Evolutionary conservation across 1,140 invertebrate species (phyloP), one percentile per base, ranked within the genome.

Genomic region (Eufriesea mexicana): DNA sequence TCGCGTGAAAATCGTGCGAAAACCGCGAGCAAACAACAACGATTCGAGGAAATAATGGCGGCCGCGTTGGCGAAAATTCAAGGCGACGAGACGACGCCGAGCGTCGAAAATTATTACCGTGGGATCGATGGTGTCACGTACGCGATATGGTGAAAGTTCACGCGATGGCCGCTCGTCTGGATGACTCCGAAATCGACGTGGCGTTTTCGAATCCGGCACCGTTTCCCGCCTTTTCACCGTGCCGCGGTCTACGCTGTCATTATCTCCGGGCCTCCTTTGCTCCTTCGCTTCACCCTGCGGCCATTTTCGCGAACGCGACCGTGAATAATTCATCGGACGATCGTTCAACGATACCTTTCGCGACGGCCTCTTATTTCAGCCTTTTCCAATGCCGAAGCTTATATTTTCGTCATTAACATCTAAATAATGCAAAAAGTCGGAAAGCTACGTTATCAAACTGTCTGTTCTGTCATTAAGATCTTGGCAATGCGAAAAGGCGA

Each of bases 291-390:
- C 35, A 35, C 35, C 35, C 35, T 35, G 8, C 23, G 9, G 18
- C 25, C 35, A 45, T 74, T 74, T 74, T 74, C 10, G 10, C 54
- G 54, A 59, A 20, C 42, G 16, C 23, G 54, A 2, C 2, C 55
- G 59, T 74, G 42, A 74, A 61, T 74, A 20, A 74, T 74, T 59
- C 72, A 74, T 74, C n/a, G 20, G 16, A 55, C 49, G 49, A 28
- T 14, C 25, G 20, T 20, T 23, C 14, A 61, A 23, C n/a, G 42
- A 59, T 74, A 61, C n/a, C 28, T 59, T 35, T 73, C 25, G 5
- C 20, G 35, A 35, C 18, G 5, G 25, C 14, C 68, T 6, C 6
- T 25, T 16, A 35, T 35, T 4, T 4, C 1, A 1, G 1, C 35
- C 4, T 35, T 35, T 35, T 35, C 35, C 35, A 4, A 35, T 2